Conservation (phyloP, 2,797 vertebrate species). For the Melanotaenia pygmaea region DNA sequence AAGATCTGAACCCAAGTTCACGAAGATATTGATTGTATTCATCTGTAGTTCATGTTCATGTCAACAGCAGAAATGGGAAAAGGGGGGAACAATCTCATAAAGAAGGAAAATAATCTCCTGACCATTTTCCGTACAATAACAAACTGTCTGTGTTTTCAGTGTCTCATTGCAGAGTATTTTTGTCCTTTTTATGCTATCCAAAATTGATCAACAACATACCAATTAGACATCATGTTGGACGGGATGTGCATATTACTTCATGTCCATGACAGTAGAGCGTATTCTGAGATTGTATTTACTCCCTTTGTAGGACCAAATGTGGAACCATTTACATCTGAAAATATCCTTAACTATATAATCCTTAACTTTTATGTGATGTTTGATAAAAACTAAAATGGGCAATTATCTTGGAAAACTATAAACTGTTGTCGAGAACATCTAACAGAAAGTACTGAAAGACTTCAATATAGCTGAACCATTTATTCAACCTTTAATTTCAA, state of each 20-base stretch:
- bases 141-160: slow-evolving; percentile 9
- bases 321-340: neutral
- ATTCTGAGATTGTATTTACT: neutral
- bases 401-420: too few species aligned
- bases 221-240: neutral
- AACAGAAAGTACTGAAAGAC: too few species aligned
- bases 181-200: neutral
- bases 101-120: slow-evolving; percentile 23
- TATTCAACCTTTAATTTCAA: too few species aligned
- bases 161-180: neutral
- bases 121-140: neutral
- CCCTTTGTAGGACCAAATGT: neutral
- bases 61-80: slow-evolving; percentile 26
- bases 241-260: neutral
- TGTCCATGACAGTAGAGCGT: neutral
- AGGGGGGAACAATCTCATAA: slow-evolving; percentile 14
- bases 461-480: too few species aligned
- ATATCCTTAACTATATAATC: neutral
- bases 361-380: neutral
- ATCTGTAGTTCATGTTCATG: slow-evolving; percentile 22
- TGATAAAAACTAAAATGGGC: neutral
- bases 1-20: slow-evolving; percentile 19
- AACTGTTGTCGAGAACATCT: too few species aligned
- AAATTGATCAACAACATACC: neutral
- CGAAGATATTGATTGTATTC: slow-evolving; percentile 31